Base-by-base conservation (phyloP, 2,113 vertebrate species). In the Gambusia affinis region DNA sequence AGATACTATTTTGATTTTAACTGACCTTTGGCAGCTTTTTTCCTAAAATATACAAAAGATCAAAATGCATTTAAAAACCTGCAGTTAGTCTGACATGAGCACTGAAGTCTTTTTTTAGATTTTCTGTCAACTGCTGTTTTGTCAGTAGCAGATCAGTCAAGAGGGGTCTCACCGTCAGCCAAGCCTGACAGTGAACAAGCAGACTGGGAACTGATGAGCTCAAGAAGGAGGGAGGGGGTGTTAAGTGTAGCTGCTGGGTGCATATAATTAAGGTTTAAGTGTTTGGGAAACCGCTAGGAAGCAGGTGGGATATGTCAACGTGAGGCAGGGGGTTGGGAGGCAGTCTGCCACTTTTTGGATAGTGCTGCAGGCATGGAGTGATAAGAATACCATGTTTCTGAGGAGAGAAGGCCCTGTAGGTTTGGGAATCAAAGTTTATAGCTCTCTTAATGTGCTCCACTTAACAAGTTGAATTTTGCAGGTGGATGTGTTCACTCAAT, bases 121-220 rank as follows among this genome's bases (percentile, higher is more conserved):
- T 19, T 69, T 72, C 39, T 72, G 39, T 81, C 81, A 85, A 51
- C 74, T 71, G 31, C 69, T 15, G 37, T 61, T 73, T 82, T 79
- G 82, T 82, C 85, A 77, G 71, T 62, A 37, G 22, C 44, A 28
- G 47, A 73, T 81, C 74, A 72, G 47, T 76, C 62, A 37, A 64
- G 80, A 81, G 76, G 78, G 64, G 61, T 51, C 64, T 63, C 57
- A 76, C 72, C 75, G 76, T 88, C 82, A 85, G 70, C 70, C 75
- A 74, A 63, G 69, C 28, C 24, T 70, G 75, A 77, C 64, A 2
- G 73, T 73, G 73, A 85, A 85, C 70, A 77, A 84, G 71, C 69
- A 87, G 75, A 82, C 70, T 66, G 33, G 78, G 33, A 72, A 64
- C 72, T 87, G 63, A 19, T 73, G 76, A 65, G 68, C 64, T 65